Percentiles rank a stretch among this genome's conserved stretches.
Evolutionary conservation across 2,888 invertebrate species (phyloP).

Genomic region (Maniola hyperantus): DNA sequence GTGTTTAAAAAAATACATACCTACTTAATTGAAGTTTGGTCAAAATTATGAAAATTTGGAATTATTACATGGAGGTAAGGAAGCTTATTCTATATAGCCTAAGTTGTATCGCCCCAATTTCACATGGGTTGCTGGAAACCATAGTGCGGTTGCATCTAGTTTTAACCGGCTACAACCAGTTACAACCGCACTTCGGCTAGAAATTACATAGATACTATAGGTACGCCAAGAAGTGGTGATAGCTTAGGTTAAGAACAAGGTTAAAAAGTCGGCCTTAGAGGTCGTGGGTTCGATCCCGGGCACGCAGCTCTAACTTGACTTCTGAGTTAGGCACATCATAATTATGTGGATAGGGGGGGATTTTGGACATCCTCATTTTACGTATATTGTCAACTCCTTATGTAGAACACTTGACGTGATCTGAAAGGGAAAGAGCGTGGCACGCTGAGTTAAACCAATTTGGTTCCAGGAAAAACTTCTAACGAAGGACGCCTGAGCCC

Average conservation of each 20-base stretch:
- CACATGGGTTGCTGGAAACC: not conserved
- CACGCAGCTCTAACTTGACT: no score
- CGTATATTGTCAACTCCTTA: constrained; percentile 36
- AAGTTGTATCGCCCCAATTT: not conserved
- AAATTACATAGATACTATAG: no score
- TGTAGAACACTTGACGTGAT: constrained; percentile 44
- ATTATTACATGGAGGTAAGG: constrained; percentile 76
- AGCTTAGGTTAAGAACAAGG: no score
- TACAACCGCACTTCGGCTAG: no score
- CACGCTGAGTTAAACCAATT: constrained; percentile 71
- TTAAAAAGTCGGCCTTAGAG: no score
- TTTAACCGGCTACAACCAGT: no score
- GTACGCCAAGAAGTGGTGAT: no score
- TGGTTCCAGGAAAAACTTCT: constrained; percentile 72
- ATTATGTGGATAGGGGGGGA: no score
- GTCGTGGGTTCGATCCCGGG: no score
- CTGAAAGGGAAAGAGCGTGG: constrained; percentile 37
- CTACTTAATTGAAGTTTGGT: constrained; percentile 9
- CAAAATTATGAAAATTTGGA: constrained; percentile 76
- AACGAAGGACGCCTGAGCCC: constrained; percentile 62
- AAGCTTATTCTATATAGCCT: constrained; percentile 42
- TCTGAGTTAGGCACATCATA: no score
- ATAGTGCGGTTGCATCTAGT: no score
- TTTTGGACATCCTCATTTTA: constrained; percentile 8
- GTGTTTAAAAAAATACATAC: not conserved